A percentile compares a stretch with the other conserved stretches of the same genome.
These are phyloP conservation scores for Armadillidium nasatum DNA, from an alignment of 1,140 invertebrate species.

Conservation along the genomic window DNA sequence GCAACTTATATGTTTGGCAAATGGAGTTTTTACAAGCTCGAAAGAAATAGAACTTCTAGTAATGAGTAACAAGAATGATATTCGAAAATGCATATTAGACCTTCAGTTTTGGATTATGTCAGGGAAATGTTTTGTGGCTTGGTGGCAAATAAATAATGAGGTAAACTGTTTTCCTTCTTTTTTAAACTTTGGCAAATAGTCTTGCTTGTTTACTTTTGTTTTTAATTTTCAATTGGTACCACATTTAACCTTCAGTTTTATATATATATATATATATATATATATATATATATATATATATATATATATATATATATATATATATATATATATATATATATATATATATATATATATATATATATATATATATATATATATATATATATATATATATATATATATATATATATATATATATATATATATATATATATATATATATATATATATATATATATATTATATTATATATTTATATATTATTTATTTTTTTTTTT, in stretches of 20 bases:
- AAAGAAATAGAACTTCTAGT: conserved; percentile 5
- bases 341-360: too few relatives aligned
- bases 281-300: not conserved
- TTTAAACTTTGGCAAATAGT: not conserved
- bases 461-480: not conserved
- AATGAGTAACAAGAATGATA: not conserved
- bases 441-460: not conserved
- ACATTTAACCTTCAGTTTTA: not conserved
- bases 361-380: too few relatives aligned
- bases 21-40: conserved; percentile 6
- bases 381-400: too few relatives aligned
- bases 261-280: not conserved
- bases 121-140: not conserved
- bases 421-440: too few relatives aligned
- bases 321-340: not conserved
- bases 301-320: not conserved
- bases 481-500: not conserved
- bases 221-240: not conserved
- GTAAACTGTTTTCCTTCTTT: not conserved
- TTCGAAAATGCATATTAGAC: not conserved
- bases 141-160: not conserved
- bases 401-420: too few relatives aligned
- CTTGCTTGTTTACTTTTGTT: not conserved
- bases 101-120: not conserved
- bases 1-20: conserved; percentile 29